Conservation (phyloP, 2,797 vertebrate genomes). For the Oreochromis grahami region DNA sequence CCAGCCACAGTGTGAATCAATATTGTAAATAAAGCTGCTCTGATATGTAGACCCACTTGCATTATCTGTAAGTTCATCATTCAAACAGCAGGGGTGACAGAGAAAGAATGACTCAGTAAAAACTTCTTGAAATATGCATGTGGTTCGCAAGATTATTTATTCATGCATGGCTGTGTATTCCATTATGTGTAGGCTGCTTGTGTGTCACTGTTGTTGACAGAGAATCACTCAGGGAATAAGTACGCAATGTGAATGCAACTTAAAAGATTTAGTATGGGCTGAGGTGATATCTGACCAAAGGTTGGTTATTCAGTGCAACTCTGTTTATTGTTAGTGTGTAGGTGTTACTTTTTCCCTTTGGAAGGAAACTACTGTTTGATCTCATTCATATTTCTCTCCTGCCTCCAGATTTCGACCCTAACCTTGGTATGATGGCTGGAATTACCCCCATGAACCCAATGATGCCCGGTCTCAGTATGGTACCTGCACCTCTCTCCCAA, state of each 20-base stretch:
- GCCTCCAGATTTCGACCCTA: conserved; percentile 87
- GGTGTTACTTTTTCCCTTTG: neutral
- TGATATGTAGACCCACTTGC: neutral
- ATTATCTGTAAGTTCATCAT: conserved; percentile 32
- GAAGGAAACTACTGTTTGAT: neutral
- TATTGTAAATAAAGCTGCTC: conserved; percentile 45
- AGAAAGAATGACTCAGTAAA: conserved; percentile 33
- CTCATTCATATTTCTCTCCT: conserved; percentile 9
- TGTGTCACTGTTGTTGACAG: conserved; percentile 39
- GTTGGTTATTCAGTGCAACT: neutral
- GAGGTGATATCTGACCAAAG: neutral
- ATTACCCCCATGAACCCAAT: conserved; percentile 90
- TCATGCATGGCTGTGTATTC: conserved; percentile 40
- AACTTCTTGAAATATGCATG: conserved; percentile 67
- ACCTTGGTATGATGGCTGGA: conserved; percentile 91
- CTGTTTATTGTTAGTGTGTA: neutral
- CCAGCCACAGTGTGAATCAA: conserved; percentile 26
- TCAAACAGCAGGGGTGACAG: conserved; percentile 43
- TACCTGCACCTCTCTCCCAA: conserved; percentile 84
- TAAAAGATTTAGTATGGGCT: neutral
- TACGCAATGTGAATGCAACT: conserved; percentile 2
- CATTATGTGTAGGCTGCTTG: conserved; percentile 37
- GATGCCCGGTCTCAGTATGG: conserved; percentile 90
- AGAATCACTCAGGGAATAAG: conserved; percentile 4
- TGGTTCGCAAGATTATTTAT: conserved; percentile 64